Base-by-base conservation (phyloP, 2,797 vertebrate genomes). In the Urophycis tenuis region DNA sequence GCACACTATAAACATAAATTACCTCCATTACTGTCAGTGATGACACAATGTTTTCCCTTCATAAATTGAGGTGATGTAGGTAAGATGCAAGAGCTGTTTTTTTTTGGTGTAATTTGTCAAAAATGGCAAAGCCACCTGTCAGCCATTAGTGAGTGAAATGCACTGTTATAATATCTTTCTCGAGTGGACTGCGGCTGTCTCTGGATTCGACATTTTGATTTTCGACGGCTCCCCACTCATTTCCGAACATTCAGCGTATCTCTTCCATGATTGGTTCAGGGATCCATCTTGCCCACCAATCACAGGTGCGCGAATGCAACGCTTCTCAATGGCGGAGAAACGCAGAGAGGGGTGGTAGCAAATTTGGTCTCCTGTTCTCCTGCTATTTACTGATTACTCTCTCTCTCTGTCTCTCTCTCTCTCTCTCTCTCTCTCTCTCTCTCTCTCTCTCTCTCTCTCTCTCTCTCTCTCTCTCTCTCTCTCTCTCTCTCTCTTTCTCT, bases 1-100 rank as follows among this genome's bases (percentile, higher is more conserved):
- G 45, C 36, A 41, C 14, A 17, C 34, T 29, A 35, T 49, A 14
- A 72, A 60, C 14, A 77, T 71, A 19, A 73, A 31, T 73, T 19
- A 41, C 71, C 71, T 30, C 41, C 32, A 29, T 64, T 49, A 79
- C 33, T 7, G 49, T 49, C 30, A 7, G 17, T 77, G 71, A 69
- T 34, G 39, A 77, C 12, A 6, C 19, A 33, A 32, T 74, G 53
- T 78, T 71, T 74, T 34, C 33, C 49, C 15, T 31, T 29, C 53
- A 74, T 53, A 45, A 33, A n/a, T 53, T 5, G 7, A 22, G 22
- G 53, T 64, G 53, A n/a, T 25, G 53, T 64, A 29, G 53, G 53
- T 64, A 64, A 15, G n/a, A 64, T 64, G 25, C 22, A 29, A 64
- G n/a, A 29, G 53, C 53, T 25, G 53, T 29, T 64, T n/a, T n/a